These are phyloP conservation scores for Stratiolaelaps scimitus DNA, from an alignment of 1,140 invertebrate species.

Conservation along the genomic window DNA sequence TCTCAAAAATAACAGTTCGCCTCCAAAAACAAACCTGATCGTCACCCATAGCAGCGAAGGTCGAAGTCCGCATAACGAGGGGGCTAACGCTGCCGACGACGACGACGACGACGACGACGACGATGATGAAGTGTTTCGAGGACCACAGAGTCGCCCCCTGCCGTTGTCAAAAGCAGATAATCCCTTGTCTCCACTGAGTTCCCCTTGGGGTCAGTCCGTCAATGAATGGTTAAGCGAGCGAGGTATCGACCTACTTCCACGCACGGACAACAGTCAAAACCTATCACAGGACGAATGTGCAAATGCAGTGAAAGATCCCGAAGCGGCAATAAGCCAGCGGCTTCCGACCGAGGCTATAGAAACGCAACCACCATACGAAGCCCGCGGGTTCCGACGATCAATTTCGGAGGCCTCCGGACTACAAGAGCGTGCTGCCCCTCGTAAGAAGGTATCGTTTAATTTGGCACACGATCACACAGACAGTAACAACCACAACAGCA, in stretches of 20 bases:
- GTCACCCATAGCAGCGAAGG: not conserved
- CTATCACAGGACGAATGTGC: too few relatives aligned
- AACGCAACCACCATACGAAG: too few relatives aligned
- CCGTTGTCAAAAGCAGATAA: not conserved
- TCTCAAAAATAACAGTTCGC: not conserved
- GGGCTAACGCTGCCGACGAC: not conserved
- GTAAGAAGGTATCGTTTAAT: slow-evolving; percentile 6
- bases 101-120: not conserved
- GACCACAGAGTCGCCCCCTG: not conserved
- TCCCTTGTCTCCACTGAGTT: not conserved
- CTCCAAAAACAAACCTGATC: not conserved
- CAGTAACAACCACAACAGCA: too few relatives aligned
- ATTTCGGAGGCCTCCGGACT: slow-evolving; percentile 9
- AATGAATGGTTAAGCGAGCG: slow-evolving; percentile 18
- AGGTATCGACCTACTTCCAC: not conserved
- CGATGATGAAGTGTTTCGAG: slow-evolving; percentile 1
- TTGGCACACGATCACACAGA: too few relatives aligned
- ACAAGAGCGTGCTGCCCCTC: too few relatives aligned
- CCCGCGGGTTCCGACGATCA: not conserved
- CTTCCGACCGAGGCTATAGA: too few relatives aligned
- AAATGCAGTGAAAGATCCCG: too few relatives aligned
- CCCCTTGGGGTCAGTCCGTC: not conserved
- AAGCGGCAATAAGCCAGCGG: too few relatives aligned
- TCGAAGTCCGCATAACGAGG: not conserved
- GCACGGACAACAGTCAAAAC: too few relatives aligned